Conservation (phyloP, 1,140 invertebrate genomes). For the Tribolium castaneum region DNA sequence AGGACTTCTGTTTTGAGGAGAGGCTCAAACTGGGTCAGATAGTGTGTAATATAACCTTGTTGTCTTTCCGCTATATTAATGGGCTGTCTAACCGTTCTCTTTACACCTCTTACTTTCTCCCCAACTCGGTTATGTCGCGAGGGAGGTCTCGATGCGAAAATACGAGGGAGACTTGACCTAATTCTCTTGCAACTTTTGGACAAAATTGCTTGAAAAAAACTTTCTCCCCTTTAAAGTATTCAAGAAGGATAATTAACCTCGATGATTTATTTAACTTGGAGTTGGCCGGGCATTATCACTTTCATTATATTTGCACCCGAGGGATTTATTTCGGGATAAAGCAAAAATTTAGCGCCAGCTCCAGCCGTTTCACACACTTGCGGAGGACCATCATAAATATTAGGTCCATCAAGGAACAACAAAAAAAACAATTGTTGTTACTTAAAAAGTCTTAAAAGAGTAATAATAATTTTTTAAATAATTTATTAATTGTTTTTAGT, state of each 20-base stretch:
- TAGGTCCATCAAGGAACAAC: neutral
- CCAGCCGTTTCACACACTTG: neutral
- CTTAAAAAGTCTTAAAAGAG: too few species aligned
- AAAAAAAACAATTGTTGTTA: neutral
- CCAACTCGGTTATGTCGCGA: neutral
- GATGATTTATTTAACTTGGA: conserved; percentile 22
- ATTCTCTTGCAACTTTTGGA: conserved; percentile 19
- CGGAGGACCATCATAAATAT: neutral
- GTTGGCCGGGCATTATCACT: neutral
- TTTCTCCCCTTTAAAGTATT: conserved; percentile 18
- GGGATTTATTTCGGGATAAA: conserved; percentile 6
- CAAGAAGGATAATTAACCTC: conserved; percentile 29
- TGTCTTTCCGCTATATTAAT: conserved; percentile 32
- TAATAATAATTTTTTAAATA: too few species aligned
- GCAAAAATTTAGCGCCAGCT: neutral
- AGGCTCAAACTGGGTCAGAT: conserved; percentile 35
- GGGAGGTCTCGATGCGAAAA: conserved; percentile 14
- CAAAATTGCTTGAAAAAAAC: conserved; percentile 21
- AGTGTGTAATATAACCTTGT: conserved; percentile 39
- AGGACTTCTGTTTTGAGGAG: conserved; percentile 33
- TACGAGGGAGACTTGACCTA: conserved; percentile 14
- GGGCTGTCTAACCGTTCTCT: conserved; percentile 35
- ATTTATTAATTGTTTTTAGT: too few species aligned
- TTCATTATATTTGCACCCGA: conserved; percentile 7
- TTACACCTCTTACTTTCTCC: conserved; percentile 39